Evolutionary conservation across 1,140 invertebrate genomes (phyloP), one percentile per base, ranked within the genome.

Genomic region (Halotydeus destructor): DNA sequence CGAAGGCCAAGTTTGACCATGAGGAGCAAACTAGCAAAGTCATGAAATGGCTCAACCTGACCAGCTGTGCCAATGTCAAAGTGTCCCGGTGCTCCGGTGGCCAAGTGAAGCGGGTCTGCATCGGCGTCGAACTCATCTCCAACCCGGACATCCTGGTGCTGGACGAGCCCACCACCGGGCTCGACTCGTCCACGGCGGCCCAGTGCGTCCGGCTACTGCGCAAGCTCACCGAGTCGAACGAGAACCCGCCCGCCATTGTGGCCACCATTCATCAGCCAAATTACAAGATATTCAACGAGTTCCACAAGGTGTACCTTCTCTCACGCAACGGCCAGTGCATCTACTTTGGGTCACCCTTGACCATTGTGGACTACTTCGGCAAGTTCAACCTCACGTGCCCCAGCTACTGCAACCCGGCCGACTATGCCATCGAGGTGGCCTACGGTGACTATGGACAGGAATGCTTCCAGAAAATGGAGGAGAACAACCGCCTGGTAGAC

Each of bases 211-310:
- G 36, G 9, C 18, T 31, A 21, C 18, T 41, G 18, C 14, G 33
- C 5, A 19, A 14, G 5, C 12, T 41, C 16, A 31, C 39, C 2
- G 18, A 41, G 33, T 22, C 31, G n/a, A 5, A 41, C 40, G 21
- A 27, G 4, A 21, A 32, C 3, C 38, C 44, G 18, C 69, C 84
- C 48, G 89, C 84, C 2, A 82, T 97, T 37, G 79, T 94, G 39
- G 88, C 86, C 57, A 93, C 88, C 8, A 93, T 96, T 49, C 89
- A 97, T 61, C 89, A 97, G 56, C 88, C 89, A 2, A 88, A 83
- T 47, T 85, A 88, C 3, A 74, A 85, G 49, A 62, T 94, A 11
- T 93, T 94, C 58, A 84, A 93, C 60, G 86, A 84, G 70, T 94
- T 97, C 57, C 86, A 96, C 59, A 14, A 44, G 14, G 33, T 46